Evolutionary conservation across 2,797 vertebrate species (phyloP), one percentile per base, ranked within the genome.

Genomic region (Pelochelys cantorii): DNA sequence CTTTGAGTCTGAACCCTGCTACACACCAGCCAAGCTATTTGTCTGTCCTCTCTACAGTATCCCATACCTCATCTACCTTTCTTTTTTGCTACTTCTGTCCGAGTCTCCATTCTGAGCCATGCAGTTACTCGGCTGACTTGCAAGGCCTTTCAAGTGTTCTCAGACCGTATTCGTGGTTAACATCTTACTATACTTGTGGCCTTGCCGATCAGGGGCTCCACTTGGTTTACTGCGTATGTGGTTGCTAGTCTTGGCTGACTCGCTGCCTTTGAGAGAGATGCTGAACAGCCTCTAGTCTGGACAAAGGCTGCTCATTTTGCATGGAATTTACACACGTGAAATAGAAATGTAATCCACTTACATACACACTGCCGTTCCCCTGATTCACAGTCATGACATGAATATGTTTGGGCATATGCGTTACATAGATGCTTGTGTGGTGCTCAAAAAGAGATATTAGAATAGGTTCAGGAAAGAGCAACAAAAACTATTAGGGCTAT

Each of bases 21-120:
- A 75, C 77, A 79, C 93, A 88, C 90, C 86, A 81, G 77, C 87
- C 84, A 90, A 90, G 94, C 86, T 79, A 93, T 91, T 77, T 92
- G 93, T 92, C 89, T 74, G 79, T 1, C 5, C 54, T 48, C 71
- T 52, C 52, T 48, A 85, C 80, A 92, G 86, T 86, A 68, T 68
- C 80, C 11, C 29, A 4, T 37, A 79, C 14, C 18, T 2, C 13
- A 8, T 75, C 37, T 75, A 75, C 12, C 62, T 7, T 17, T 18
- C 34, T 60, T 29, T 62, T 62, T 20, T n/a, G 2, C n/a, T 34
- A 31, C n/a, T 10, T 68, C 65, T 68, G 8, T 68, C n/a, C 4
- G 5, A 68, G 34, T n/a, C 17, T 68, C n/a, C n/a, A 68, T 68
- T 68, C n/a, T 68, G 31, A 20, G 20, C 65, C 65, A 68, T 20